Evolutionary conservation across 2,113 vertebrate genomes (phyloP).

Genomic region (Dromaius novaehollandiae): DNA sequence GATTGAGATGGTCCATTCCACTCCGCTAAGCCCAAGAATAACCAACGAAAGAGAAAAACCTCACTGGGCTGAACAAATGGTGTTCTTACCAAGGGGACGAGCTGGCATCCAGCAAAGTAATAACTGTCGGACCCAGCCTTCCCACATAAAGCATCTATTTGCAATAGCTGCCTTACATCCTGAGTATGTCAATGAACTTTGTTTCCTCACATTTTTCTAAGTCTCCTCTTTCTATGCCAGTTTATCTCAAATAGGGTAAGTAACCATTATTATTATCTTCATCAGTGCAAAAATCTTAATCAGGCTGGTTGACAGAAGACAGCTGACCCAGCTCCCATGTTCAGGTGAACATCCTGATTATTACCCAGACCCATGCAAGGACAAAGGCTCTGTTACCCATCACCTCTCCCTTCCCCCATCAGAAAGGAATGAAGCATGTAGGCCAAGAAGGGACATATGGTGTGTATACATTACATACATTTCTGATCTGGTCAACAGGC

Average conservation of each 20-base stretch:
- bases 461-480: background rate
- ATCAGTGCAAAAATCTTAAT: background rate
- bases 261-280: background rate
- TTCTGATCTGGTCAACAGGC: background rate
- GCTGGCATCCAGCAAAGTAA: background rate
- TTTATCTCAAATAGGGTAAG: background rate
- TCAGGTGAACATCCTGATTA: background rate
- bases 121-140: background rate
- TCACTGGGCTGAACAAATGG: background rate
- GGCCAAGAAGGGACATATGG: background rate
- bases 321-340: background rate
- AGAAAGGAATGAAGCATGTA: background rate
- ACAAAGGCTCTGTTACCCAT: background rate
- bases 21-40: background rate
- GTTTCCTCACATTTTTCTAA: background rate
- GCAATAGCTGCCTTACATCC: background rate
- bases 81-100: background rate
- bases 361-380: background rate
- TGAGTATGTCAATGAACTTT: background rate
- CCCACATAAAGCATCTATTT: background rate
- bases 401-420: background rate
- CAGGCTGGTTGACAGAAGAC: background rate
- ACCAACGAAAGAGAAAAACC: background rate
- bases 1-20: background rate
- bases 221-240: background rate